Conservation (phyloP, 2,797 vertebrate species). For the Bradypus variegatus region DNA sequence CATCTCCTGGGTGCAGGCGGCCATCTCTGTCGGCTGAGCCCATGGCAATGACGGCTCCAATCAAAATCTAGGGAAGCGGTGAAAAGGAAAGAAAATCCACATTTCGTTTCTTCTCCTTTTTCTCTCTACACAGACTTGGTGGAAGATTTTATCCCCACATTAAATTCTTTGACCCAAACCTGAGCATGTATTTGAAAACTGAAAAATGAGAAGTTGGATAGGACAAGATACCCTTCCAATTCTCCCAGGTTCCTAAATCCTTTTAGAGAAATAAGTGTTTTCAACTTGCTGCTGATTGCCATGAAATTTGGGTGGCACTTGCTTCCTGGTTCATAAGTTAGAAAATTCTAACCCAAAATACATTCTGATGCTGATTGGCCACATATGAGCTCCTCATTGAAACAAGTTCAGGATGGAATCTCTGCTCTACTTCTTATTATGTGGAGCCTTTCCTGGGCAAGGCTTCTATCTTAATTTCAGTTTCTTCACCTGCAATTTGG, state of each 20-base stretch:
- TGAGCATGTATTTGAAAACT: neutral
- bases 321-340: neutral
- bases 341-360: neutral
- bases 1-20: conserved; percentile 92
- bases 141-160: neutral
- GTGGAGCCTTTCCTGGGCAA: neutral
- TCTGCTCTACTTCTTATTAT: neutral
- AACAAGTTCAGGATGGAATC: neutral
- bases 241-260: neutral
- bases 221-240: neutral
- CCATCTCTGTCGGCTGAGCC: conserved; percentile 96
- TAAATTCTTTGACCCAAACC: neutral
- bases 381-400: neutral
- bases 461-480: neutral
- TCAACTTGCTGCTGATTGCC: neutral
- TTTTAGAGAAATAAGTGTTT: neutral
- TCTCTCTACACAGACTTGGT: neutral
- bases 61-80: conserved; percentile 83
- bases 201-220: neutral
- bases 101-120: neutral
- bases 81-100: conserved; percentile 43
- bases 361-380: neutral
- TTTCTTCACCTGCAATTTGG: neutral
- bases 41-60: conserved; percentile 97
- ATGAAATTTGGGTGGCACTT: neutral